A percentile compares a stretch with the other conserved stretches of the same genome.
phyloP scores from a whole-genome alignment of 2,797 vertebrate species.

The Apogon talboti region DNA sequence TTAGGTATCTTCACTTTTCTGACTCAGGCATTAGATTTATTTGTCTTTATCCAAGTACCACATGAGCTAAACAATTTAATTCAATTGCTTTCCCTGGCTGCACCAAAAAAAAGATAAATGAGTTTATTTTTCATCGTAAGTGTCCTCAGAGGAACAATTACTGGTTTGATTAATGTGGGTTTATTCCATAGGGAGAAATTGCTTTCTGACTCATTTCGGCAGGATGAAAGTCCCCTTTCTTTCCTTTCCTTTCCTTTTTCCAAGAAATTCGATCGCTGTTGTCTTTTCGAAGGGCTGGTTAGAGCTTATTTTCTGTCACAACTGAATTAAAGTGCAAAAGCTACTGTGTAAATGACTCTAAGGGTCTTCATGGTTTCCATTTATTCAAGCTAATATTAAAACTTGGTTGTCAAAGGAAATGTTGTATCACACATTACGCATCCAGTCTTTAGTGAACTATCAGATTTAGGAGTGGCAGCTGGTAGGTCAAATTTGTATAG shows the following conservation, averaged over 20 bases:
- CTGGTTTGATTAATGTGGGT: slow-evolving; percentile 30
- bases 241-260: slow-evolving; percentile 20
- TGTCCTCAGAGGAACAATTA: slow-evolving; percentile 9
- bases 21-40: slow-evolving; percentile 5
- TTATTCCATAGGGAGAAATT: slow-evolving; percentile 30
- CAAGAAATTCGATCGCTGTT: slow-evolving; percentile 22
- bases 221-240: slow-evolving; percentile 14
- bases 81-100: background rate
- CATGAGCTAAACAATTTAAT: slow-evolving; percentile 3
- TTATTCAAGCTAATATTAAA: slow-evolving; percentile 11
- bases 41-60: slow-evolving; percentile 4
- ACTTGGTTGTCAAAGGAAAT: slow-evolving; percentile 79
- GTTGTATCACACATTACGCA: background rate
- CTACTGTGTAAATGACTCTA: background rate
- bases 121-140: slow-evolving; percentile 8
- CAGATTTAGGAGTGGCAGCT: background rate
- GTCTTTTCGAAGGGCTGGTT: slow-evolving; percentile 15
- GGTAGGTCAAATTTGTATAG: background rate
- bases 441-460: no score
- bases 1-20: background rate
- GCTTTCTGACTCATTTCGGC: slow-evolving; percentile 18
- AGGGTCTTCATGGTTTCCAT: slow-evolving; percentile 18
- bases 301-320: slow-evolving; percentile 5
- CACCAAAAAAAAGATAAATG: slow-evolving; percentile 20
- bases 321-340: slow-evolving; percentile 28